Percentiles rank a stretch among this genome's conserved stretches.
Evolutionary conservation across 2,888 invertebrate genomes (phyloP).

Genomic region (Chaetogeoica ovagalla): DNA sequence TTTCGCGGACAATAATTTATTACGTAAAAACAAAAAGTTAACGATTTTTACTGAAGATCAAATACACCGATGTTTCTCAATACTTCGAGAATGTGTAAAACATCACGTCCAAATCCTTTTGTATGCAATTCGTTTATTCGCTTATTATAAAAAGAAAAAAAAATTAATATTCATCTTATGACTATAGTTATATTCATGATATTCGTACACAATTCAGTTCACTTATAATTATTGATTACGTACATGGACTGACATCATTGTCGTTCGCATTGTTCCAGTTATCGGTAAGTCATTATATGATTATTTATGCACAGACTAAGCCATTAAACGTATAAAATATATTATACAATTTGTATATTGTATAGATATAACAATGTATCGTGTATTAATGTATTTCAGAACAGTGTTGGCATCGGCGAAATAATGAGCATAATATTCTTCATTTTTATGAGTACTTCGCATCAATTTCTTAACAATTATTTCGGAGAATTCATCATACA

Average conservation of each 20-base stretch:
- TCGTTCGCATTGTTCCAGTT: conserved; percentile 27
- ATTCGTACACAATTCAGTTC: background rate
- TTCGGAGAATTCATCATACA: conserved; percentile 40
- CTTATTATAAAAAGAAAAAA: no score
- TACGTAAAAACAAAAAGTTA: background rate
- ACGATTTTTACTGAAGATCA: background rate
- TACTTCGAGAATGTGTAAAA: conserved; percentile 10
- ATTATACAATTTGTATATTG: background rate
- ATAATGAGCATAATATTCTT: background rate
- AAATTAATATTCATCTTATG: background rate
- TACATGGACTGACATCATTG: conserved; percentile 26
- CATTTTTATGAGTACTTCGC: background rate
- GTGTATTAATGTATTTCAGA: conserved; percentile 21
- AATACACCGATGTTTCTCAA: background rate
- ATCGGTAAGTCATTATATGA: conserved; percentile 13
- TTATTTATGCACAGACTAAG: no score
- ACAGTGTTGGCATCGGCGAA: background rate
- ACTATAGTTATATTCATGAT: conserved; percentile 12
- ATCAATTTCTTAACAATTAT: conserved; percentile 45
- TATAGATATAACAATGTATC: no score
- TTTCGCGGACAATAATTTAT: background rate
- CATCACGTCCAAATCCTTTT: conserved; percentile 4
- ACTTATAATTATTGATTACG: conserved; percentile 25
- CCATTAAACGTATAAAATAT: background rate
- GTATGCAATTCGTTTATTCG: background rate